Conservation (phyloP, 2,113 vertebrate species). For the Grammomys surdaster region DNA sequence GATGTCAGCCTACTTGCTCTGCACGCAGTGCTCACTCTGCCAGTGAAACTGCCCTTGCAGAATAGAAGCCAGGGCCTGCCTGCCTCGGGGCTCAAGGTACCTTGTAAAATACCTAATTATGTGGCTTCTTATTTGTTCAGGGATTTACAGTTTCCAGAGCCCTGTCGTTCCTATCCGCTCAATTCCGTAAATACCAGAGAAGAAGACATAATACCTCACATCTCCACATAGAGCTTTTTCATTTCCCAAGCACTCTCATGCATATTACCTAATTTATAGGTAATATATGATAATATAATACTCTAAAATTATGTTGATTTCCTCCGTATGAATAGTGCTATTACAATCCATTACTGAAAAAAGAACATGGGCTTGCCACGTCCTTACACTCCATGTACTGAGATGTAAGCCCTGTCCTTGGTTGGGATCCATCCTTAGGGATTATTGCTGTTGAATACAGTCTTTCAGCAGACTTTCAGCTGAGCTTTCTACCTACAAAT, state of each 20-base stretch:
- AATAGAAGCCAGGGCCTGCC: neutral
- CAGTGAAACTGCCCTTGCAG: neutral
- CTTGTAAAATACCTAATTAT: neutral
- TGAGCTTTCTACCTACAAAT: neutral
- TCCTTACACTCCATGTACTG: neutral
- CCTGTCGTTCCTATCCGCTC: neutral
- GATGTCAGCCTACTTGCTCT: conserved; percentile 51
- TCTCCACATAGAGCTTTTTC: conserved; percentile 35
- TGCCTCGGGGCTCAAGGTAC: neutral
- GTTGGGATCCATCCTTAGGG: neutral
- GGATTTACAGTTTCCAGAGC: conserved; percentile 52
- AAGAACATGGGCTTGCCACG: neutral
- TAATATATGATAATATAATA: conserved; percentile 54
- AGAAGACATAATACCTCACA: conserved; percentile 59
- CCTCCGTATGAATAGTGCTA: conserved; percentile 42
- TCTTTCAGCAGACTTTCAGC: neutral
- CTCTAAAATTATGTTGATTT: conserved; percentile 54
- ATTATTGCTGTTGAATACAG: neutral
- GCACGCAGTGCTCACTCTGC: neutral
- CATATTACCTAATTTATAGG: conserved; percentile 75
- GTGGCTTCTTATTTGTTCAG: neutral
- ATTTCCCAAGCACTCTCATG: conserved; percentile 52
- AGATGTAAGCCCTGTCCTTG: neutral
- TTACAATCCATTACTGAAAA: conserved; percentile 36
- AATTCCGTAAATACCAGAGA: conserved; percentile 56